Conservation (phyloP, 2,888 invertebrate species). For the Pheosia tremula region DNA sequence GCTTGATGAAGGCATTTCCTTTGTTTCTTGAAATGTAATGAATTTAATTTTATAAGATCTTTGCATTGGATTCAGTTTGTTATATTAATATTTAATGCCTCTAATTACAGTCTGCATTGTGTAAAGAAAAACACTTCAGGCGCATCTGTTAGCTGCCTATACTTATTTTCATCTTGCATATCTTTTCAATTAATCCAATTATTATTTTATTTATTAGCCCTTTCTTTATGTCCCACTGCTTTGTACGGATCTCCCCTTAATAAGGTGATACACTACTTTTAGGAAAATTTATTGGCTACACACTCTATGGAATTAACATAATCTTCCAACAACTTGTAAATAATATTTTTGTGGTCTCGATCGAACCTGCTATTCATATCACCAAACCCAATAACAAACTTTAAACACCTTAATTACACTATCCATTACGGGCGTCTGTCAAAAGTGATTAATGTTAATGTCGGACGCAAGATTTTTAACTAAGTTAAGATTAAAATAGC, state of each 20-base stretch:
- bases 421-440: slow-evolving; percentile 79
- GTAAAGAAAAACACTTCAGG: background rate
- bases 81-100: slow-evolving; percentile 9
- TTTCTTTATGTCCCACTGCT: no score
- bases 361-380: background rate
- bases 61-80: slow-evolving; percentile 36
- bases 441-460: slow-evolving; percentile 82
- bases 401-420: slow-evolving; percentile 65
- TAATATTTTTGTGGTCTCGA: background rate
- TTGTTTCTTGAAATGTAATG: slow-evolving; percentile 72
- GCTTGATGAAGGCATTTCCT: slow-evolving; percentile 75
- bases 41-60: slow-evolving; percentile 61
- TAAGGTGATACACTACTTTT: no score
- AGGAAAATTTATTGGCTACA: no score
- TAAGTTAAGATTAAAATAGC: slow-evolving; percentile 84
- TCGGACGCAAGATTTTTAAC: slow-evolving; percentile 83
- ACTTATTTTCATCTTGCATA: no score
- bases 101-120: background rate
- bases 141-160: no score
- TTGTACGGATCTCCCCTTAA: no score
- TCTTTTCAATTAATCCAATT: no score
- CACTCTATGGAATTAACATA: background rate
- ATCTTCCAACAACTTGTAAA: background rate
- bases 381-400: slow-evolving; percentile 32
- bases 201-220: no score